Evolutionary conservation across 1,140 invertebrate genomes (phyloP).

Genomic region (Patella vulgata): DNA sequence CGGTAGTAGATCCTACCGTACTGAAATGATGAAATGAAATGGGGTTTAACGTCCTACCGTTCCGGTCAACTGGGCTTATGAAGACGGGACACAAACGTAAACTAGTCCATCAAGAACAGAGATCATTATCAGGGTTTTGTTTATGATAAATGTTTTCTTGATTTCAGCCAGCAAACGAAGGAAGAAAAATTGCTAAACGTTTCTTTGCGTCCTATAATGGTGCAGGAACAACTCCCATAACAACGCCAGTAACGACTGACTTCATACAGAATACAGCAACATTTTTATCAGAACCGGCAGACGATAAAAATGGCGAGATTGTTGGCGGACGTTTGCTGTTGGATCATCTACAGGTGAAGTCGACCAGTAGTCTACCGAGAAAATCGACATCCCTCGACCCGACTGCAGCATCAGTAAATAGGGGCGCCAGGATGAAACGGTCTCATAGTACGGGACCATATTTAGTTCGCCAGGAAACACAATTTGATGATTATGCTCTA

Average conservation of each 20-base stretch:
- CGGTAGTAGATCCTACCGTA: too few species aligned
- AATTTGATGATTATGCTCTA: conserved; percentile 2
- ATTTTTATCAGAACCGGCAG: conserved; percentile 11
- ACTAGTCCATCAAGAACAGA: too few species aligned
- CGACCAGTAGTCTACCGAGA: neutral
- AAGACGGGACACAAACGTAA: too few species aligned
- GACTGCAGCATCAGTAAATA: neutral
- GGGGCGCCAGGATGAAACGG: neutral
- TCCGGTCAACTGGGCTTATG: too few species aligned
- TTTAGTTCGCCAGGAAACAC: neutral
- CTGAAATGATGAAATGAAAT: too few species aligned
- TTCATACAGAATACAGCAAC: conserved; percentile 26
- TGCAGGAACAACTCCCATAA: conserved; percentile 22
- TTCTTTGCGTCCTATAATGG: conserved; percentile 43
- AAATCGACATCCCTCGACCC: neutral
- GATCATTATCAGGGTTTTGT: too few species aligned
- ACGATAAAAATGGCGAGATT: conserved; percentile 18
- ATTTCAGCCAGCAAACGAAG: neutral
- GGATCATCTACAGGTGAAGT: neutral
- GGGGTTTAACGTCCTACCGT: too few species aligned
- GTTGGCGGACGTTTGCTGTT: conserved; percentile 12
- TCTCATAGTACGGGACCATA: conserved; percentile 10
- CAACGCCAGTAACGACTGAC: conserved; percentile 28
- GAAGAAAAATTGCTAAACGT: conserved; percentile 27
- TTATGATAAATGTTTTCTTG: too few species aligned